Evolutionary conservation across 2,888 invertebrate species (phyloP), one percentile per base, ranked within the genome.

Genomic region (Clistopyga incitator): DNA sequence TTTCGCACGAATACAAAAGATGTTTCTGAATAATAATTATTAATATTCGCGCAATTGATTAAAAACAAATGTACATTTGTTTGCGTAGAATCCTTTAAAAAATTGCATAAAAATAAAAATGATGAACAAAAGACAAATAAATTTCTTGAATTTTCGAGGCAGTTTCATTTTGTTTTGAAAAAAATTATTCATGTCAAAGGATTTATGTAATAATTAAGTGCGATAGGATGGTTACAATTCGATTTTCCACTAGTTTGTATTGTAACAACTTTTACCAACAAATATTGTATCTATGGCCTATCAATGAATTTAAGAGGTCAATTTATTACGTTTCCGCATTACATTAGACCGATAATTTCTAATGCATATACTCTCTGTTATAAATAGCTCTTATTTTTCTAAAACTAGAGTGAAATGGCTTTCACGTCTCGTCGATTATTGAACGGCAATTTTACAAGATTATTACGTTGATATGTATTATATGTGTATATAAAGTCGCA

Each of bases 381-480:
- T 85, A 81, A 47, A 84, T 81, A 81, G 76, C 61, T 85, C 45
- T 85, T 85, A 85, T 85, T 84, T 85, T 84, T 85, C 71, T 85
- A 86, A 79, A 81, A 70, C 29, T 78, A 84, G 72, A 72, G 61
- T 81, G 65, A 76, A 82, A 79, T 54, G 18, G 42, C 42, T 59
- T 74, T 67, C 47, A 80, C 50, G 8, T 54, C 50, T 77, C 59
- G 11, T 64, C 54, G 59, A 70, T 71, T 65, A 65, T 84, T 52
- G 42, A 61, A 68, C 29, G 38, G 25, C 64, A 75, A 81, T 81
- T 84, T 81, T 84, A 71, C 84, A 81, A 81, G 42, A 84, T 29
- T 65, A 65, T 81, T 70, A 68, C 79, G 29, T 64, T 77, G 45
- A 71, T 83, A 78, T 85, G 77, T 85, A 84, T 80, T 81, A 81